Evolutionary conservation across 2,888 invertebrate genomes (phyloP).

Genomic region (Hedya salicella): DNA sequence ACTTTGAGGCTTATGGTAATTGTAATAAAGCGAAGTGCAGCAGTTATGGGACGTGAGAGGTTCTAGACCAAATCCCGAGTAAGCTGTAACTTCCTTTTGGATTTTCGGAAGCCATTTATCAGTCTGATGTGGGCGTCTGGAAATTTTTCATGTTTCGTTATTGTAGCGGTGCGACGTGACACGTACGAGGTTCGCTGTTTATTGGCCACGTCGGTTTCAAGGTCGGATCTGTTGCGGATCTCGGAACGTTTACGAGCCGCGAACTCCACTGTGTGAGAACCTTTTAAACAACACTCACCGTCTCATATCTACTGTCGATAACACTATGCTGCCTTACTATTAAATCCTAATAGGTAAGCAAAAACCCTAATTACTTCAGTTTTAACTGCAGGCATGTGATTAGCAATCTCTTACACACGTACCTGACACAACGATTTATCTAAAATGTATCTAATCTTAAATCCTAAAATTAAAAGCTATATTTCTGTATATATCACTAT

Average conservation of each 20-base stretch:
- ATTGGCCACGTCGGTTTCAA: constrained; percentile 65
- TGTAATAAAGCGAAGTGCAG: constrained; percentile 86
- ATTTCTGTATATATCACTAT: too few relatives aligned
- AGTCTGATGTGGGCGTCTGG: constrained; percentile 85
- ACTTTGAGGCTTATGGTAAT: constrained; percentile 86
- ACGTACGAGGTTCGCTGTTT: constrained; percentile 70
- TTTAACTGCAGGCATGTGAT: background rate
- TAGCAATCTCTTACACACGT: too few relatives aligned
- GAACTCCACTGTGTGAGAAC: constrained; percentile 6
- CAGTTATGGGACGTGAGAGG: constrained; percentile 86
- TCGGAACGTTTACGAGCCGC: constrained; percentile 34
- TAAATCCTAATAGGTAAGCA: background rate
- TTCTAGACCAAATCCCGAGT: constrained; percentile 86
- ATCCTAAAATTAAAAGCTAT: too few relatives aligned
- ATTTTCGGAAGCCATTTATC: constrained; percentile 86
- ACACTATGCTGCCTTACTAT: background rate
- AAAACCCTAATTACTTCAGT: background rate
- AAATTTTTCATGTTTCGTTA: constrained; percentile 86
- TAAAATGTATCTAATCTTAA: too few relatives aligned
- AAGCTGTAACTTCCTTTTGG: constrained; percentile 86
- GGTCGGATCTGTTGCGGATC: constrained; percentile 49
- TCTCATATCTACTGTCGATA: constrained; percentile 1
- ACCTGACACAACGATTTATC: too few relatives aligned
- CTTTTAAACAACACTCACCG: background rate
- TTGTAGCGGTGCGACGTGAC: constrained; percentile 77